phyloP scores from a whole-genome alignment of 2,797 vertebrate genomes.

The Hoplostethus atlanticus region DNA sequence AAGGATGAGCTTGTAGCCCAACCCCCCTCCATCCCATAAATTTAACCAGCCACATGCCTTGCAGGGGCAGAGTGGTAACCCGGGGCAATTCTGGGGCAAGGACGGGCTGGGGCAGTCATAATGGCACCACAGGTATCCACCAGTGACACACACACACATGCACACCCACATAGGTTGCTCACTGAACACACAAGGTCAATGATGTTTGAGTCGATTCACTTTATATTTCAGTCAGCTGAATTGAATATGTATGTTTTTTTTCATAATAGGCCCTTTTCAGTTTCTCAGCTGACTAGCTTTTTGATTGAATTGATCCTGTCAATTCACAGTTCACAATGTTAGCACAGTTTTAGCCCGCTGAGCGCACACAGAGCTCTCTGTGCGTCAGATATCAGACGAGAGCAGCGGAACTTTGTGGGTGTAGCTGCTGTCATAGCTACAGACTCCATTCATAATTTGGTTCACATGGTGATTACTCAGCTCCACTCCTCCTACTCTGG shows the following conservation, averaged over 20 bases:
- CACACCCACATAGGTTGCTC: not conserved
- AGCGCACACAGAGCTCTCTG: slow-evolving; percentile 72
- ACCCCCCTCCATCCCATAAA: slow-evolving; percentile 78
- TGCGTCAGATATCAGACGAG: slow-evolving; percentile 78
- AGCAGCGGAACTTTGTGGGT: slow-evolving; percentile 78
- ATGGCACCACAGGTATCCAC: slow-evolving; percentile 73
- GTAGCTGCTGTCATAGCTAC: slow-evolving; percentile 80
- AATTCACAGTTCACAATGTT: slow-evolving; percentile 71
- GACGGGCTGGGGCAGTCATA: slow-evolving; percentile 62
- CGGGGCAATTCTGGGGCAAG: slow-evolving; percentile 71
- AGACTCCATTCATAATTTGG: slow-evolving; percentile 82
- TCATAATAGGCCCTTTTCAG: slow-evolving; percentile 51
- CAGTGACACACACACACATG: slow-evolving; percentile 27
- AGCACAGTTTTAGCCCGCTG: slow-evolving; percentile 68
- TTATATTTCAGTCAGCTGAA: slow-evolving; percentile 59
- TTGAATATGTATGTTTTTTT: slow-evolving; percentile 54
- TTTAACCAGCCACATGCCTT: slow-evolving; percentile 85
- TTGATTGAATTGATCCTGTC: slow-evolving; percentile 71
- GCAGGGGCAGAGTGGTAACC: slow-evolving; percentile 73
- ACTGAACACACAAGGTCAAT: slow-evolving; percentile 30
- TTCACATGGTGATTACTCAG: slow-evolving; percentile 81
- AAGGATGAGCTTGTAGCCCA: slow-evolving; percentile 79
- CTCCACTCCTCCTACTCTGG: slow-evolving; percentile 76
- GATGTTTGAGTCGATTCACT: slow-evolving; percentile 22
- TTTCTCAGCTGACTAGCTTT: slow-evolving; percentile 69